Evolutionary conservation across 2,113 vertebrate species (phyloP).

Genomic region (Tauraco erythrolophus): DNA sequence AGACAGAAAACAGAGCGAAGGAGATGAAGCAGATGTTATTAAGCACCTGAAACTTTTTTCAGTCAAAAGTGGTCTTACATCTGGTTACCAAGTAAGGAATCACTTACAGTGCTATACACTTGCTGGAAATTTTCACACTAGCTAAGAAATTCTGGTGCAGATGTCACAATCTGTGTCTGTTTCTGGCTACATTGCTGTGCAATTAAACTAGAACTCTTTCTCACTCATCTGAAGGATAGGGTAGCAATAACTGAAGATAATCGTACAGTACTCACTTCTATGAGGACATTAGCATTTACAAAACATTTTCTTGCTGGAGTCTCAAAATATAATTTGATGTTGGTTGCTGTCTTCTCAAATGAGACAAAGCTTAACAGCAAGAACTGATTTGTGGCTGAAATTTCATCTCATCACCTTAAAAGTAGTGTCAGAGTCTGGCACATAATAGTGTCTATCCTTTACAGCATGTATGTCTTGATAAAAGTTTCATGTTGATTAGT

Average conservation of each 20-base stretch:
- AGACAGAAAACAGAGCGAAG: not conserved
- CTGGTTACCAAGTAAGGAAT: not conserved
- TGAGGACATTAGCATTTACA: not conserved
- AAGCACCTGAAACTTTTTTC: not conserved
- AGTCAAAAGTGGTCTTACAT: not conserved
- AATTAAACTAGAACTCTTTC: not conserved
- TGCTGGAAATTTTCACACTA: not conserved
- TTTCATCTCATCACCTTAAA: not conserved
- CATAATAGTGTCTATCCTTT: not conserved
- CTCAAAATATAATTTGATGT: not conserved
- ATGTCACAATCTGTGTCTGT: conserved; percentile 2
- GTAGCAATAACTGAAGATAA: not conserved
- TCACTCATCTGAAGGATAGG: not conserved
- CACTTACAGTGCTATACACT: not conserved
- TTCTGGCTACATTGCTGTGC: conserved; percentile 15
- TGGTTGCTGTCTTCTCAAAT: not conserved
- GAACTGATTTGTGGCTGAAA: not conserved
- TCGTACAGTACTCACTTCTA: not conserved
- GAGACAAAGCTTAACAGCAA: not conserved
- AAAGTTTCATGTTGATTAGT: conserved; percentile 23
- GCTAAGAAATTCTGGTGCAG: conserved; percentile 10
- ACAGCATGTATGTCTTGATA: not conserved
- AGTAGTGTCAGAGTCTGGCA: not conserved
- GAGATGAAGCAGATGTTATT: not conserved
- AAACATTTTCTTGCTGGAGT: not conserved